Conservation (phyloP, 2,797 vertebrate genomes). For the Amniataba percoides region DNA sequence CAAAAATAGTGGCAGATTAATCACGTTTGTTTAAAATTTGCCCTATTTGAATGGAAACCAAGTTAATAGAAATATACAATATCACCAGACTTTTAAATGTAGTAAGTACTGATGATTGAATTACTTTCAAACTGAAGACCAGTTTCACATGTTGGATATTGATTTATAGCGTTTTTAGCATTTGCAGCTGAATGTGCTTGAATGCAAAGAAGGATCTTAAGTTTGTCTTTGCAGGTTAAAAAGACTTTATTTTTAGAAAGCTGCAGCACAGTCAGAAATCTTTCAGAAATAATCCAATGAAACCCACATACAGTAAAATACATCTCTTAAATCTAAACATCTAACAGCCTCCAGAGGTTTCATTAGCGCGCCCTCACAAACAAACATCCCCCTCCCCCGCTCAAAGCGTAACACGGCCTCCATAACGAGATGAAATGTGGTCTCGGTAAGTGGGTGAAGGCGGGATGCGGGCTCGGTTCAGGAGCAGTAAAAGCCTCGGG, state of each 20-base stretch:
- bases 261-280: not conserved
- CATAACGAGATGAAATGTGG: slow-evolving; percentile 50
- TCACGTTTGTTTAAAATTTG: no score
- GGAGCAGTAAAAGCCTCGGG: slow-evolving; percentile 6
- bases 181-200: not conserved
- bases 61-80: no score
- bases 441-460: slow-evolving; percentile 43
- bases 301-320: slow-evolving; percentile 22
- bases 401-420: slow-evolving; percentile 39
- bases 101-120: not conserved
- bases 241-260: slow-evolving; percentile 14
- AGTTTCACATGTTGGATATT: no score
- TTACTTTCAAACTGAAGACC: not conserved
- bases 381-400: slow-evolving; percentile 36
- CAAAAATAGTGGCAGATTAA: no score
- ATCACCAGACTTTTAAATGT: not conserved
- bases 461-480: slow-evolving; percentile 34
- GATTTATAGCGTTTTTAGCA: not conserved
- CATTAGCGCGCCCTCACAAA: slow-evolving; percentile 44
- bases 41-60: no score
- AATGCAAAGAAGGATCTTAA: not conserved
- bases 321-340: slow-evolving; percentile 33
- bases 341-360: slow-evolving; percentile 41
- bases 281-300: slow-evolving; percentile 21
- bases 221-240: not conserved